A percentile compares a stretch with the other conserved stretches of the same genome.
phyloP scores from a whole-genome alignment of 92 coral and sea anemone species.

The Ricordea florida region DNA sequence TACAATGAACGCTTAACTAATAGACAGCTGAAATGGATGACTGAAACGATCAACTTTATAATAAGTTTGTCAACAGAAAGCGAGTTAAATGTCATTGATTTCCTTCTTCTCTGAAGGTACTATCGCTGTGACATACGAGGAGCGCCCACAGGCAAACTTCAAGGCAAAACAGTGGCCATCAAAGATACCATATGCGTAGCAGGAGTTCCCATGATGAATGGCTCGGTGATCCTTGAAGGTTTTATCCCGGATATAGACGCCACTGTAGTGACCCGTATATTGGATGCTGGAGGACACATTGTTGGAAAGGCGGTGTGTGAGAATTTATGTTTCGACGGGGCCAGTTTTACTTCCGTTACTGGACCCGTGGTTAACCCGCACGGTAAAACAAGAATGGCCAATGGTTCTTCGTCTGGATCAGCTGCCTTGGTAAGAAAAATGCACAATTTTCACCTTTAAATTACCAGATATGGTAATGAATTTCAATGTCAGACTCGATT shows the following conservation, averaged over 20 bases:
- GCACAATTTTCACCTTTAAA: no score
- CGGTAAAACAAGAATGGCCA: slow-evolving; percentile 20
- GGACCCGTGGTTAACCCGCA: slow-evolving; percentile 38
- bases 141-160: slow-evolving; percentile 31
- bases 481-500: no score
- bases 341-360: slow-evolving; percentile 32
- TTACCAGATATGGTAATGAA: no score
- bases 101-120: not conserved
- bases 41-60: no score
- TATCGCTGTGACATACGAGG: slow-evolving; percentile 40
- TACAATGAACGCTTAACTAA: no score
- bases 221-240: slow-evolving; percentile 34
- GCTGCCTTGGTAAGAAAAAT: slow-evolving; percentile 52
- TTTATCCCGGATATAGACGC: slow-evolving; percentile 59
- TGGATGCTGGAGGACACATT: slow-evolving; percentile 48
- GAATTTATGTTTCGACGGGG: slow-evolving; percentile 29
- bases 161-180: slow-evolving; percentile 22
- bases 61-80: no score
- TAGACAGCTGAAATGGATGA: no score
- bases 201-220: slow-evolving; percentile 40
- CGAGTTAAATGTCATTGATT: no score
- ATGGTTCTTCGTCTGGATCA: slow-evolving; percentile 50
- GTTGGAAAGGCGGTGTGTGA: slow-evolving; percentile 57
- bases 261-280: slow-evolving; percentile 49
- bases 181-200: slow-evolving; percentile 27